Evolutionary conservation across 2,888 invertebrate genomes (phyloP).

Genomic region (Rhyacophila evoluta): DNA sequence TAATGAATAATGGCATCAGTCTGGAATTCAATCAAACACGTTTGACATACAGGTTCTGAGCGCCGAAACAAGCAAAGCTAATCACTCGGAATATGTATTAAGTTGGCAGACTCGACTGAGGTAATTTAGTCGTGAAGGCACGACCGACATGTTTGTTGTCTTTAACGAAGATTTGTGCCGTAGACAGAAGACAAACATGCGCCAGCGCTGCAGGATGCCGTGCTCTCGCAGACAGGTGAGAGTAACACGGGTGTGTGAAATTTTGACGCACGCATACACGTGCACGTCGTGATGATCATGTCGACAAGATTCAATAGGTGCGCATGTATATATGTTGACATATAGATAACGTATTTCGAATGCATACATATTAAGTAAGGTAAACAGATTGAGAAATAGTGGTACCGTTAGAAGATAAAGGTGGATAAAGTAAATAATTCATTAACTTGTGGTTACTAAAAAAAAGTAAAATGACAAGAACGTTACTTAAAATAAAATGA

Average conservation of each 20-base stretch:
- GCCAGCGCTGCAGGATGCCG: neutral
- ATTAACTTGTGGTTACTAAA: too few relatives aligned
- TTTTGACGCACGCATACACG: neutral
- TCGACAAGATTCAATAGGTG: neutral
- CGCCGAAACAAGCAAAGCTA: neutral
- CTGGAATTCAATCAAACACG: neutral
- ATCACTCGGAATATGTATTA: neutral
- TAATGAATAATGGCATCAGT: neutral
- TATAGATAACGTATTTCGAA: too few relatives aligned
- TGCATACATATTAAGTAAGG: too few relatives aligned
- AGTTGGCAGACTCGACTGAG: neutral
- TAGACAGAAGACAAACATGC: neutral
- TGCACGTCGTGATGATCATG: neutral
- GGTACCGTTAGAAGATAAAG: too few relatives aligned
- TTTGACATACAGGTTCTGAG: neutral
- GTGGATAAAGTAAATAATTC: too few relatives aligned
- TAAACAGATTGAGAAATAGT: too few relatives aligned
- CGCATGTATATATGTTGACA: neutral
- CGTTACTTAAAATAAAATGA: too few relatives aligned
- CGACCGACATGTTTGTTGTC: neutral
- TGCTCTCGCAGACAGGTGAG: neutral
- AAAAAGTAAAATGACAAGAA: too few relatives aligned
- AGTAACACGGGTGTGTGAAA: conserved; percentile 19
- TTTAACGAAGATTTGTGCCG: neutral
- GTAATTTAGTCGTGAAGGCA: neutral